Percentiles rank a stretch among this genome's conserved stretches.
Conservation (phyloP, 2,113 vertebrate species). For the Copsychus sechellarum region DNA sequence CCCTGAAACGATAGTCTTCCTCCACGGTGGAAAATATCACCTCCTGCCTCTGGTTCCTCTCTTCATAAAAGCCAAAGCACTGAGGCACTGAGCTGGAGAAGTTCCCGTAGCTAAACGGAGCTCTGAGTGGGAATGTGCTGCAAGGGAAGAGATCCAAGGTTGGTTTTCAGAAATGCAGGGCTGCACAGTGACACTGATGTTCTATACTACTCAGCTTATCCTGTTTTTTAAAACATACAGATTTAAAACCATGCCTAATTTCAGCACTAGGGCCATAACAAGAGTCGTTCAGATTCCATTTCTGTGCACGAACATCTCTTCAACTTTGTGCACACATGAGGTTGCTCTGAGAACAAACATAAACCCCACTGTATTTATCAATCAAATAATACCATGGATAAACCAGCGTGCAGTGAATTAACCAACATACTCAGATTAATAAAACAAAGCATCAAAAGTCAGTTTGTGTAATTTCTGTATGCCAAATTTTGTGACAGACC, state of each 20-base stretch:
- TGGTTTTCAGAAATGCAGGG: neutral
- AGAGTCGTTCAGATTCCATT: accelerated
- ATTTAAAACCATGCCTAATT: neutral
- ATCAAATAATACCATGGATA: neutral
- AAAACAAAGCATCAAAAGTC: neutral
- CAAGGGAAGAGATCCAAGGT: conserved; percentile 26
- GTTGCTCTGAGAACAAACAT: neutral
- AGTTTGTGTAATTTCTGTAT: neutral
- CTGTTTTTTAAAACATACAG: neutral
- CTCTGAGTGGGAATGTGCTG: conserved; percentile 75
- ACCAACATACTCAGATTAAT: neutral
- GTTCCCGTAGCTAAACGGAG: conserved; percentile 67
- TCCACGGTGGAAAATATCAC: conserved; percentile 65
- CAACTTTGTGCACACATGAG: neutral
- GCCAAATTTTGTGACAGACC: neutral
- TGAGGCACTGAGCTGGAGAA: conserved; percentile 68
- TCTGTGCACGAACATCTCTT: neutral
- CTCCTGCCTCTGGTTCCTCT: conserved; percentile 68
- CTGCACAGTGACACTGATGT: neutral
- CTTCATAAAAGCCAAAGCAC: conserved; percentile 67
- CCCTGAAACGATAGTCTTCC: conserved; percentile 59
- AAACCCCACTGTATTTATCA: neutral
- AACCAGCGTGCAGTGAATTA: neutral
- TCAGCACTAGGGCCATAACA: neutral
- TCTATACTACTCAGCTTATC: neutral